Conservation (phyloP, 2,797 vertebrate genomes). For the Heliangelus exortis region DNA sequence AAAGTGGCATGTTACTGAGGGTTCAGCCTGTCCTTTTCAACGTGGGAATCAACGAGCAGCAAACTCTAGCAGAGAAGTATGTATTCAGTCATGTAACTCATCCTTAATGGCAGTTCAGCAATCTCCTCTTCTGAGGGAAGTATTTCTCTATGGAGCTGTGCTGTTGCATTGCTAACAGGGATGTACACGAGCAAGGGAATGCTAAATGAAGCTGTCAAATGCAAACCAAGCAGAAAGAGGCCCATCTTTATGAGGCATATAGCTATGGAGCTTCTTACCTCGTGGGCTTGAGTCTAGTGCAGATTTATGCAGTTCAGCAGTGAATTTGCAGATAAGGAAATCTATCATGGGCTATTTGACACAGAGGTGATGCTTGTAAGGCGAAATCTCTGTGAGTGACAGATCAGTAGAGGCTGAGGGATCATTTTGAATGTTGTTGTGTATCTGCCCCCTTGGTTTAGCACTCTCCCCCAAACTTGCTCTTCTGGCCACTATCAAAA, state of each 20-base stretch:
- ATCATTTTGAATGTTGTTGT: background rate
- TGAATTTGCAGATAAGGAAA: background rate
- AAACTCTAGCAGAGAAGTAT: conserved; percentile 97
- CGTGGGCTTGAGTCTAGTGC: background rate
- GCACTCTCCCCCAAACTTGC: background rate
- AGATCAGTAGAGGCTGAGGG: background rate
- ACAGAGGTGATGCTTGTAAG: background rate
- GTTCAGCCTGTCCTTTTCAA: conserved; percentile 98
- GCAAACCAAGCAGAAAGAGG: background rate
- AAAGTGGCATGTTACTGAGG: conserved; percentile 97
- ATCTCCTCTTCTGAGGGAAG: background rate
- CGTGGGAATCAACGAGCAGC: conserved; percentile 98
- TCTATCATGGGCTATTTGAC: background rate
- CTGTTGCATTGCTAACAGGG: background rate
- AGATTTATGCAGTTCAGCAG: background rate
- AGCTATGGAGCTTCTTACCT: background rate
- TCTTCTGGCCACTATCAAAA: background rate
- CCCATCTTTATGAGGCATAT: background rate
- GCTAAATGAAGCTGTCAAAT: background rate
- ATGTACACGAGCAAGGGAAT: accelerated
- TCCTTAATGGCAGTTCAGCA: background rate
- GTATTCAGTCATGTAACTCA: conserved; percentile 27
- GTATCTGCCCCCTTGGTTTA: background rate
- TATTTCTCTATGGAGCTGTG: background rate
- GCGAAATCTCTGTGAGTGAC: background rate